Conservation (phyloP, 2,888 invertebrate genomes). For the Heteropelma amictum region DNA sequence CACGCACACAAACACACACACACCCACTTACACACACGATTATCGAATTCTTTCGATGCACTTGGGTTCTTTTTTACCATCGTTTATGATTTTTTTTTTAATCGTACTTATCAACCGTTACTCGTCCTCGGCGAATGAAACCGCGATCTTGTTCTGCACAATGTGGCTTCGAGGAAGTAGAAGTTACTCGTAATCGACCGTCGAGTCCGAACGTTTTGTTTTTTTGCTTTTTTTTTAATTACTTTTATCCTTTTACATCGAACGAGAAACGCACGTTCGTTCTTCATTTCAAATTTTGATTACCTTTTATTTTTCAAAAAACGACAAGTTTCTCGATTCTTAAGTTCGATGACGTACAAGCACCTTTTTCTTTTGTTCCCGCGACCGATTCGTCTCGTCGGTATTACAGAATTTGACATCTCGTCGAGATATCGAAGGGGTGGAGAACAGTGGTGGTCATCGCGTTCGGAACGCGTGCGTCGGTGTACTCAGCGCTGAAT, state of each 20-base stretch:
- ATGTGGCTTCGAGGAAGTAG: neutral
- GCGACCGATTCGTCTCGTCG: slow-evolving; percentile 13
- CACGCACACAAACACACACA: too few species aligned
- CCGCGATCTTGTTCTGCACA: slow-evolving; percentile 7
- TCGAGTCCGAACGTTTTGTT: neutral
- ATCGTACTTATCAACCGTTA: too few species aligned
- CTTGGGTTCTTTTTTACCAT: too few species aligned
- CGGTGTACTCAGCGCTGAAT: too few species aligned
- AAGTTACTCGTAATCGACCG: neutral
- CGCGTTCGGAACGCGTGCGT: too few species aligned
- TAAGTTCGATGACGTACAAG: slow-evolving; percentile 14
- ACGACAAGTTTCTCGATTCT: slow-evolving; percentile 10
- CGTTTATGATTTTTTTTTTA: too few species aligned
- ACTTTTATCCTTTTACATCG: slow-evolving; percentile 21
- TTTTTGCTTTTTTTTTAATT: neutral
- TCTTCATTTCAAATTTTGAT: neutral
- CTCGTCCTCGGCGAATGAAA: neutral
- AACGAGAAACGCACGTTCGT: neutral
- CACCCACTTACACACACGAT: too few species aligned
- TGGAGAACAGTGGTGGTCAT: too few species aligned
- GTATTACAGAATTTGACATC: neutral
- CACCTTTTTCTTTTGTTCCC: neutral
- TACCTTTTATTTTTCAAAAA: slow-evolving; percentile 12
- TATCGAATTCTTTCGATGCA: too few species aligned
- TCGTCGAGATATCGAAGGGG: neutral